Conservation (phyloP, 2,797 vertebrate species). For the Phylloscopus collybita region DNA sequence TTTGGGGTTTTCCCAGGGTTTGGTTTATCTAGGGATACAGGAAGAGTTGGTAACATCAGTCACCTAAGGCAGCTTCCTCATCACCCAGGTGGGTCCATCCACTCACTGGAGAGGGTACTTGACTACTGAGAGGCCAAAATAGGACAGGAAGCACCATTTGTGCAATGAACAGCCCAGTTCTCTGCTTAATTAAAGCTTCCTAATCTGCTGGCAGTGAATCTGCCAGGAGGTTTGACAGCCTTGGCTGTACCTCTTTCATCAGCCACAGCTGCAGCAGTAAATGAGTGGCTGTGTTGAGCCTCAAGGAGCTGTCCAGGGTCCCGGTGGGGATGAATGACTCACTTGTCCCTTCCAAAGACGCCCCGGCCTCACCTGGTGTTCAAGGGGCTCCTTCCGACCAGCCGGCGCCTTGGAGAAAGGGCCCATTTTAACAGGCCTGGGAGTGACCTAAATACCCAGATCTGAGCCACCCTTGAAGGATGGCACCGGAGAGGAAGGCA, state of each 20-base stretch:
- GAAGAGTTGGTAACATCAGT: neutral
- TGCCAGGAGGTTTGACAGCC: constrained; percentile 44
- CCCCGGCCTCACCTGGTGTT: constrained; percentile 57
- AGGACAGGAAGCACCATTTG: constrained; percentile 28
- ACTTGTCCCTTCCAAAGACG: neutral
- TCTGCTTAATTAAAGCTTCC: constrained; percentile 55
- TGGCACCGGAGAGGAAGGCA: neutral
- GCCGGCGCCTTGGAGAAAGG: constrained; percentile 45
- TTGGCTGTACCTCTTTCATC: constrained; percentile 60
- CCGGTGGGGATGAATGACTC: constrained; percentile 25
- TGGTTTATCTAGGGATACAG: neutral
- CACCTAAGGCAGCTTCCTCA: neutral
- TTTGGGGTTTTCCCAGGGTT: constrained; percentile 7
- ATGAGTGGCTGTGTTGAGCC: constrained; percentile 39
- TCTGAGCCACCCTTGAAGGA: constrained; percentile 39
- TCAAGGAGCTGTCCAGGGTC: constrained; percentile 5
- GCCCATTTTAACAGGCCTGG: neutral
- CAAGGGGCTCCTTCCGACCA: constrained; percentile 54
- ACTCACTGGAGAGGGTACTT: neutral
- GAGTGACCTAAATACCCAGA: constrained; percentile 40
- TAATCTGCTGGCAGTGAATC: constrained; percentile 42
- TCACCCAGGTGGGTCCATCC: neutral
- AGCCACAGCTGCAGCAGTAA: constrained; percentile 68
- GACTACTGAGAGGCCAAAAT: neutral
- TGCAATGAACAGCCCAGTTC: neutral